Base-by-base conservation (phyloP, 2,113 vertebrate species). In the Microcebus murinus region DNA sequence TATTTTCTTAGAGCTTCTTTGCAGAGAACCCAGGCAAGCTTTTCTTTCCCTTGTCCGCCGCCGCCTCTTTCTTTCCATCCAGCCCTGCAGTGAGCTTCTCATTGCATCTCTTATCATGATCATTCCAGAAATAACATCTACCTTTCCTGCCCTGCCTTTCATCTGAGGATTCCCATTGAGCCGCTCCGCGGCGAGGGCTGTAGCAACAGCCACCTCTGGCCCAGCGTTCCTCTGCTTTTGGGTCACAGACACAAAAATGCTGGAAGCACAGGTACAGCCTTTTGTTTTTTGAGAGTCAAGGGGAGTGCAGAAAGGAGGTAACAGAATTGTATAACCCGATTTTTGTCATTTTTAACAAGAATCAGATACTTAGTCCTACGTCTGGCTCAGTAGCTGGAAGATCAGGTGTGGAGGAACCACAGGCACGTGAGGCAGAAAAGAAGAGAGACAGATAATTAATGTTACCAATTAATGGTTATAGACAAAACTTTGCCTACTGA, bases 51-150 rank as follows among this genome's bases (percentile, higher is more conserved):
- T 97, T 97, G 67, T 45, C n/a, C 12, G 14, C 70, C n/a, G 4
- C 70, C n/a, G 59, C 25, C 27, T 67, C 31, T 34, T 67, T 15
- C 76, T 89, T 70, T 57, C 68, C 74, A 9, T 65, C 70, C 59
- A 63, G 61, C 65, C 42, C 91, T 91, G 25, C 6, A 3, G 48
- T 82, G 34, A 73, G 86, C 79, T 67, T 80, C 94, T 96, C 59
- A 20, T 96, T 86, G 50, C 31, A 55, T 67, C 73, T 59, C 39
- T 94, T 83, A 74, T 18, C 77, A 21, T 52, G 82, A 52, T 95
- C 74, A 95, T 89, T 85, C 94, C 91, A 93, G 94, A 97, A 97
- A 97, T 97, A 97, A 80, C 89, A 36, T 96, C 76, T 71, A 10
- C 87, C 0, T 90, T 83, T 91, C 85, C 84, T 48, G 23, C 29